Percentiles rank a stretch among this genome's conserved stretches.
phyloP scores from a whole-genome alignment of 2,113 vertebrate genomes.

The Nyctibius bracteatus region DNA sequence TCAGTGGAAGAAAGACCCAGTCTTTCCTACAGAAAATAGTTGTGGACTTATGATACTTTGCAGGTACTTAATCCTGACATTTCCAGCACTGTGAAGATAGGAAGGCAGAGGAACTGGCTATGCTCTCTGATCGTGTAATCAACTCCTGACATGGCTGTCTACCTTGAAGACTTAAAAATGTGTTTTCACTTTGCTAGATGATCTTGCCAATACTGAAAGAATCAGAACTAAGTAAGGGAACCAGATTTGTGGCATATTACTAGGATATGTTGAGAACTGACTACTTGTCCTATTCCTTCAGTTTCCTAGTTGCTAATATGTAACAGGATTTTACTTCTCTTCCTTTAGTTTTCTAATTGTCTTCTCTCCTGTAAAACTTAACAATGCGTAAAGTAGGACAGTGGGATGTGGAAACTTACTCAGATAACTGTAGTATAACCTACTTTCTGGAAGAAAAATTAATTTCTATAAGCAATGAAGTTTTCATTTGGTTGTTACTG shows the following conservation, averaged over 20 bases:
- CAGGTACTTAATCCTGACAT: constrained; percentile 11
- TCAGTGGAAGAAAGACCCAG: background rate
- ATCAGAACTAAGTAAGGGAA: constrained; percentile 72
- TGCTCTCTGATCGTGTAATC: constrained; percentile 32
- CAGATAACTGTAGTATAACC: background rate
- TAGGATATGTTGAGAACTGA: background rate
- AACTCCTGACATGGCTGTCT: background rate
- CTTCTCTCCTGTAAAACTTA: background rate
- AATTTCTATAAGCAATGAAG: background rate
- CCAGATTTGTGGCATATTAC: background rate
- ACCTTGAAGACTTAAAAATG: constrained; percentile 66
- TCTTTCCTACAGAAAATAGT: background rate
- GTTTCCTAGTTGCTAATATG: background rate
- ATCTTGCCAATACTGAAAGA: constrained; percentile 63
- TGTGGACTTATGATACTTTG: background rate
- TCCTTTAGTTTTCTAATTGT: background rate
- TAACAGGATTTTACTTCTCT: background rate
- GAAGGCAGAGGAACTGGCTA: constrained; percentile 72
- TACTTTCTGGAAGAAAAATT: constrained; percentile 23
- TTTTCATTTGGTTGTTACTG: background rate
- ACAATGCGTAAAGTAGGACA: background rate
- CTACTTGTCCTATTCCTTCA: background rate
- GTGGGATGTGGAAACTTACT: background rate
- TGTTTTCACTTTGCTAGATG: constrained; percentile 71
- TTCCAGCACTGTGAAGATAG: constrained; percentile 76